Conservation (phyloP, 2,113 vertebrate genomes). For the Bubo bubo region DNA sequence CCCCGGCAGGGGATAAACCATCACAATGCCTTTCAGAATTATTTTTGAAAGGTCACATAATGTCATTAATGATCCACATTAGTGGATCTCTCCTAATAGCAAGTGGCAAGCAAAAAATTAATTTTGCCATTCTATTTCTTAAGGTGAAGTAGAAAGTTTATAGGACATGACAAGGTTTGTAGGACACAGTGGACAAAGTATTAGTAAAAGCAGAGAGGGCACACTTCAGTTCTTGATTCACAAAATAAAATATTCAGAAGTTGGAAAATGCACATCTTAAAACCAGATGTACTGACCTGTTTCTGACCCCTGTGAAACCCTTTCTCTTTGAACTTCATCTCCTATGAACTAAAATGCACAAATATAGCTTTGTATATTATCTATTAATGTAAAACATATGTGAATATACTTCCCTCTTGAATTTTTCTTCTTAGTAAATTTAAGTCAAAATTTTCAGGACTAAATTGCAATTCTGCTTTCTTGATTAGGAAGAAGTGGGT, state of each 20-base stretch:
- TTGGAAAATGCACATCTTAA: not conserved
- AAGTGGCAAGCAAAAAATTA: not conserved
- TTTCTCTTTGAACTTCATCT: not conserved
- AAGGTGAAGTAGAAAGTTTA: not conserved
- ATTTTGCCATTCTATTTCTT: not conserved
- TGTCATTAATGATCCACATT: not conserved
- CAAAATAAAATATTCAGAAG: not conserved
- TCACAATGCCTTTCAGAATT: not conserved
- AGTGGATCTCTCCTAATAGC: not conserved
- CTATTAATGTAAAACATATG: not conserved
- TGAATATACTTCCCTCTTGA: not conserved
- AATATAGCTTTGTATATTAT: not conserved
- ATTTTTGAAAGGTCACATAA: not conserved
- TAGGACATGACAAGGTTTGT: not conserved
- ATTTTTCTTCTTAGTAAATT: not conserved
- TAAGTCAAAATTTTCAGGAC: not conserved
- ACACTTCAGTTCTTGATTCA: not conserved
- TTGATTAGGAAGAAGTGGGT: not conserved
- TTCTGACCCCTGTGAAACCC: not conserved
- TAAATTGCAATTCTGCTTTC: not conserved
- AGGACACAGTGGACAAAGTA: not conserved
- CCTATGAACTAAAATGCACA: not conserved
- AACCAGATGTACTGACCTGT: not conserved
- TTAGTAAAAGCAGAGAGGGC: not conserved
- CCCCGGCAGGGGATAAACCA: too few species aligned